Base-by-base conservation (phyloP, 2,888 invertebrate species). In the Dendrolimus houi region DNA sequence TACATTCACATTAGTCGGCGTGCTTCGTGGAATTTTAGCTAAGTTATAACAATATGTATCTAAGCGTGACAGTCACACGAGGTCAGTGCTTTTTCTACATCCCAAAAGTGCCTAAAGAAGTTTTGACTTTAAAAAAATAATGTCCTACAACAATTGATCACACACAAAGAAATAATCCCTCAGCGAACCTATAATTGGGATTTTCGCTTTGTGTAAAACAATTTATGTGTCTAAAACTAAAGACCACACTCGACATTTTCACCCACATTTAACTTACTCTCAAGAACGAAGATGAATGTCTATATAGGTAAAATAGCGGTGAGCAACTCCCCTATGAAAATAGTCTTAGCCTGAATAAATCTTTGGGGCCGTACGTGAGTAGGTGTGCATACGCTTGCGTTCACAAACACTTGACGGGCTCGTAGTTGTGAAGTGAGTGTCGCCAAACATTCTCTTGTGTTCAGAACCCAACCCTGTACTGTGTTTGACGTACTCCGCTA, bases 401-500 rank as follows among this genome's bases (percentile, higher is more conserved):
- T 72, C 69, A 64, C 77, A 80, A 75, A 79, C 76, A 79, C 74
- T 74, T 62, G 60, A 70, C 66, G 68, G 66, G 64, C 67, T 71
- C 65, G 74, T 69, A 74, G 75, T 73, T 79, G 81, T 79, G 64
- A 73, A 71, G 72, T 68, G 75, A 78, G 79, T 81, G 77, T 81
- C 72, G 71, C 65, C 79, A 79, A 82, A 83, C 79, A 82, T 77
- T 79, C 67, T 65, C 66, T 64, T 67, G 66, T 63, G 68, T 62
- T 64, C 68, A 67, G 65, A 69, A 72, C 74, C 67, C 72, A 72
- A 63, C 67, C 73, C 64, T 71, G 75, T 74, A 72, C 74, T 77
- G 76, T 81, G 78, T 82, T 76, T 81, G 82, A 77, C 70, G 72
- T 77, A 66, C 74, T 71, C 68, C 74, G 69, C 72, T 70, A 78